Evolutionary conservation across 1,140 invertebrate genomes (phyloP).

Genomic region (Acromyrmex echinatior): DNA sequence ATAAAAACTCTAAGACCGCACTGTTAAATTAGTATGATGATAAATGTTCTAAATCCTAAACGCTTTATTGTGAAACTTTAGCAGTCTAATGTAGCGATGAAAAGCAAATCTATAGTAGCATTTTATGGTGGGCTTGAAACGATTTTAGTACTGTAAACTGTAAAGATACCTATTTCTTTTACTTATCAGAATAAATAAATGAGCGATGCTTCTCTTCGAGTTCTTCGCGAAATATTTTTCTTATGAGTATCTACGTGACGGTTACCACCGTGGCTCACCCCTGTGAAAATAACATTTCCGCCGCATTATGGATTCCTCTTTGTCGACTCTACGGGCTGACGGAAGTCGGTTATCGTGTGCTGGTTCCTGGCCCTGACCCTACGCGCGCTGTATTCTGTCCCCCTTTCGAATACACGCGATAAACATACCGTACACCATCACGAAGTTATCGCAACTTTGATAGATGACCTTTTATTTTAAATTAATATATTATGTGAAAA

Average conservation of each 20-base stretch:
- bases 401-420: conserved; percentile 26
- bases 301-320: conserved; percentile 76
- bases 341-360: conserved; percentile 74
- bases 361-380: conserved; percentile 72
- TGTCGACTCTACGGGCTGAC: conserved; percentile 72
- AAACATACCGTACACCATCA: conserved; percentile 40
- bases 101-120: no score
- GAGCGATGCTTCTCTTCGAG: not conserved
- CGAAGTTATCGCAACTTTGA: conserved; percentile 27
- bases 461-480: conserved; percentile 1
- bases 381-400: conserved; percentile 48
- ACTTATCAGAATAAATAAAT: conserved; percentile 1
- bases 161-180: not conserved
- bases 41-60: conserved; percentile 4
- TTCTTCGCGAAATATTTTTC: conserved; percentile 46
- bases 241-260: conserved; percentile 61
- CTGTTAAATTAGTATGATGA: not conserved
- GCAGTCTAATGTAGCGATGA: no score
- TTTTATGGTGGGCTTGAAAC: not conserved
- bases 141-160: not conserved
- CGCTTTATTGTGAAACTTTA: conserved; percentile 28
- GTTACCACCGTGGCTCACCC: conserved; percentile 64
- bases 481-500: not conserved
- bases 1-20: conserved; percentile 50
- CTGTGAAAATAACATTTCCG: conserved; percentile 74